Evolutionary conservation across 2,797 vertebrate species (phyloP), one percentile per base, ranked within the genome.

Genomic region (Knipowitschia caucasica): DNA sequence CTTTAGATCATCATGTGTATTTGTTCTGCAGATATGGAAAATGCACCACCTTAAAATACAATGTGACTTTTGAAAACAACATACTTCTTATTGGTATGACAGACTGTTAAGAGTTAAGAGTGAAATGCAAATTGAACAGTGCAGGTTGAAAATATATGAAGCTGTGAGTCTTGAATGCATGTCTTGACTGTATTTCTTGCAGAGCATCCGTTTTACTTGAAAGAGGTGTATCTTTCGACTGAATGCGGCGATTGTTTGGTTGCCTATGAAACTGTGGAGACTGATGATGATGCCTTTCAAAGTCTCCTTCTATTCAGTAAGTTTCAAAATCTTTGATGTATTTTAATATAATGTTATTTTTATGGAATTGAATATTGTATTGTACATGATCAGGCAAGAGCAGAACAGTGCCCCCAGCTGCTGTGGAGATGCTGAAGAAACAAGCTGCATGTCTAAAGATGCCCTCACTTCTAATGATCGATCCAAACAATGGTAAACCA

Each of bases 61-160:
- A 81, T 2, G 75, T 81, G 53, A 78, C 51, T 15, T 83, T 88
- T 74, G 78, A 85, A 66, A 75, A 85, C 70, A 82, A 69, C 69
- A 62, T 47, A 0, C 44, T 86, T 64, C 1, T 67, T 5, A 83
- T 86, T 26, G 83, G 86, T 88, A 38, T 17, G 4, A 17, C 2
- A 9, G 15, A 18, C 7, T 8, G 15, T 36, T 36, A 8, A 3
- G 4, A 5, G 3, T 11, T 18, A 11, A 39, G 4, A 18, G 51
- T 17, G 30, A 21, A 11, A 23, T 29, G 31, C 36, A 43, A 7
- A 35, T n/a, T n/a, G 9, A 25, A 11, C n/a, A n/a, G n/a, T n/a
- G n/a, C n/a, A n/a, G n/a, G n/a, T n/a, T n/a, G n/a, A n/a, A n/a
- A n/a, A n/a, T n/a, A n/a, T 14, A 23, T 21, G 6, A 27, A 30